Evolutionary conservation across 2,113 vertebrate species (phyloP).

Genomic region (Rhegmatorhina hoffmannsi): DNA sequence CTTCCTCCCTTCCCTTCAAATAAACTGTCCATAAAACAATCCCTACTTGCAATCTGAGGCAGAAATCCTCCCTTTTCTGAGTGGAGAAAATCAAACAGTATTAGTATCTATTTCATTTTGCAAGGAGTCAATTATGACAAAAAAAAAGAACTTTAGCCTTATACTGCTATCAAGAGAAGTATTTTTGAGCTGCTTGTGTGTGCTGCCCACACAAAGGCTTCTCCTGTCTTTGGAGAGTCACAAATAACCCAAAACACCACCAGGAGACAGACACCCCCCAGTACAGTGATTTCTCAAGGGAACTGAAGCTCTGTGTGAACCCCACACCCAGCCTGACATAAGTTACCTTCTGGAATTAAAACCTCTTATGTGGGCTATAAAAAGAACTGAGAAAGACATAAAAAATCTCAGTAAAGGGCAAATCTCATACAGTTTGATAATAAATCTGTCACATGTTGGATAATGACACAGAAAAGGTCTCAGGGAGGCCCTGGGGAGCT

Average conservation of each 20-base stretch:
- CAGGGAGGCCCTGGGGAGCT: background rate
- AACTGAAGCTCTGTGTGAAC: background rate
- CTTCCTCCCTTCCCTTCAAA: background rate
- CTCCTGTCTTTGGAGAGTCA: background rate
- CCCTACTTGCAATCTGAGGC: background rate
- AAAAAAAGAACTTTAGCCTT: background rate
- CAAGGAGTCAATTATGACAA: background rate
- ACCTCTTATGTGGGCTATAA: background rate
- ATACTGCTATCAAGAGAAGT: background rate
- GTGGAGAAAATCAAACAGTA: background rate
- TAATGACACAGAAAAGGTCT: background rate
- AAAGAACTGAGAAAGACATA: background rate
- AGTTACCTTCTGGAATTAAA: slow-evolving; percentile 17
- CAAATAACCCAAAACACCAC: background rate
- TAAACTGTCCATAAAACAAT: background rate
- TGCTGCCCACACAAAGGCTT: background rate
- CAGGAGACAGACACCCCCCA: background rate
- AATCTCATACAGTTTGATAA: background rate
- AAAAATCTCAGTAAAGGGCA: background rate
- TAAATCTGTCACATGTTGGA: background rate
- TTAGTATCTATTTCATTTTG: background rate
- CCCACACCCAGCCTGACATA: background rate
- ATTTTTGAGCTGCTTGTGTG: background rate
- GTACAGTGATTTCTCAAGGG: background rate
- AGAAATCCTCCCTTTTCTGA: background rate